phyloP scores from a whole-genome alignment of 2,113 vertebrate species.

The Gopherus evgoodei region DNA sequence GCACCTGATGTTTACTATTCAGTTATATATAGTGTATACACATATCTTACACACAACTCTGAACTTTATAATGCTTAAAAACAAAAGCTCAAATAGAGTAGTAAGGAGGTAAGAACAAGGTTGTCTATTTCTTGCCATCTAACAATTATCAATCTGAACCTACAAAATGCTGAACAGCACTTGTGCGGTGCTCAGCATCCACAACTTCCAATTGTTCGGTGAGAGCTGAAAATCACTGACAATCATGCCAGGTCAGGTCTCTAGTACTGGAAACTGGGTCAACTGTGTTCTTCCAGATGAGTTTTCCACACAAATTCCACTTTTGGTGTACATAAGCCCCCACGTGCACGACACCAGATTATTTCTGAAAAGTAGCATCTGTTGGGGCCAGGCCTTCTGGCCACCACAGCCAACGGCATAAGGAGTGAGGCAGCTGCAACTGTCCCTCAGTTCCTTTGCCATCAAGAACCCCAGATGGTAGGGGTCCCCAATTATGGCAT shows the following conservation, averaged over 20 bases:
- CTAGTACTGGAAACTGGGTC: too few species aligned
- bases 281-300: too few species aligned
- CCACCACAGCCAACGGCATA: too few species aligned
- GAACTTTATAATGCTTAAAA: background rate
- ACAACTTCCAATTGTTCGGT: background rate
- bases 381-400: too few species aligned
- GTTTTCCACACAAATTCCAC: too few species aligned
- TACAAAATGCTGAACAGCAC: background rate
- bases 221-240: background rate
- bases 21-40: background rate
- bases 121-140: background rate
- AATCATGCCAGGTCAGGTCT: background rate
- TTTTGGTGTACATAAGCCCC: too few species aligned
- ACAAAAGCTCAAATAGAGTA: background rate
- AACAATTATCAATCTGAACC: background rate
- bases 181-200: background rate
- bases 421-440: too few species aligned
- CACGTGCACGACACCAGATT: too few species aligned
- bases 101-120: background rate
- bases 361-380: too few species aligned
- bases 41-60: background rate
- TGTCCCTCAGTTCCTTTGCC: too few species aligned
- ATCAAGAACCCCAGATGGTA: too few species aligned
- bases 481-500: too few species aligned
- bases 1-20: slow-evolving; percentile 3